Conservation (phyloP, 2,888 invertebrate genomes). For the Camponotus fellah region DNA sequence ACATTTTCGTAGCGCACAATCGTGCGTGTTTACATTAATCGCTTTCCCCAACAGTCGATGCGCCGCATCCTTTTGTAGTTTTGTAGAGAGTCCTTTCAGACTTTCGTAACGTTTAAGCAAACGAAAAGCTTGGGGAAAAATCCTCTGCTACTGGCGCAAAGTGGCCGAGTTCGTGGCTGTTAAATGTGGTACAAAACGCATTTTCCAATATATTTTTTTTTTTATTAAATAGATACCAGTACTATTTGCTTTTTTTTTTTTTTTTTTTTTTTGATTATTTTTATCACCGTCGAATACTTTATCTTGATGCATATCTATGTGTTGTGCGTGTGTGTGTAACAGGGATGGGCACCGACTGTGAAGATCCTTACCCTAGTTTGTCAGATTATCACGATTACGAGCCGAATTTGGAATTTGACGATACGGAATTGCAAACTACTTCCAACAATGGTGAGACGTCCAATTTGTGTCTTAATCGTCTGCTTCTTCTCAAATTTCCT, state of each 20-base stretch:
- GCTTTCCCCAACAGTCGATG: background rate
- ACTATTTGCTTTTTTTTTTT: background rate
- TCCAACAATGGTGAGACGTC: slow-evolving; percentile 89
- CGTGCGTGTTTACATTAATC: background rate
- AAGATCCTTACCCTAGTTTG: slow-evolving; percentile 94
- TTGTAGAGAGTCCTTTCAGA: background rate
- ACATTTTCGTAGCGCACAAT: background rate
- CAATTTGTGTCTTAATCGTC: background rate
- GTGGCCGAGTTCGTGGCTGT: background rate
- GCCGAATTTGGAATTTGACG: slow-evolving; percentile 98
- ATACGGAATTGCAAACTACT: slow-evolving; percentile 93
- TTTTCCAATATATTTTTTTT: background rate
- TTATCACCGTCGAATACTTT: slow-evolving; percentile 28
- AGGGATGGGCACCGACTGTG: slow-evolving; percentile 87
- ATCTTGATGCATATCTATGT: background rate
- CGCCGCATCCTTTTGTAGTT: background rate
- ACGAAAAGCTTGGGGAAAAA: background rate
- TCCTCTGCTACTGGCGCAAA: background rate
- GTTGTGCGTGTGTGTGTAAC: slow-evolving; percentile 31
- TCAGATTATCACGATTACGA: slow-evolving; percentile 98
- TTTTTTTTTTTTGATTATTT: background rate
- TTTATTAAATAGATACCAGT: background rate
- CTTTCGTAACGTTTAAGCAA: background rate
- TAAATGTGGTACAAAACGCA: background rate
- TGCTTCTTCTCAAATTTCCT: background rate